Percentiles rank a stretch among this genome's conserved stretches.
Evolutionary conservation across 2,113 vertebrate genomes (phyloP).

Genomic region (Scytalopus superciliaris): DNA sequence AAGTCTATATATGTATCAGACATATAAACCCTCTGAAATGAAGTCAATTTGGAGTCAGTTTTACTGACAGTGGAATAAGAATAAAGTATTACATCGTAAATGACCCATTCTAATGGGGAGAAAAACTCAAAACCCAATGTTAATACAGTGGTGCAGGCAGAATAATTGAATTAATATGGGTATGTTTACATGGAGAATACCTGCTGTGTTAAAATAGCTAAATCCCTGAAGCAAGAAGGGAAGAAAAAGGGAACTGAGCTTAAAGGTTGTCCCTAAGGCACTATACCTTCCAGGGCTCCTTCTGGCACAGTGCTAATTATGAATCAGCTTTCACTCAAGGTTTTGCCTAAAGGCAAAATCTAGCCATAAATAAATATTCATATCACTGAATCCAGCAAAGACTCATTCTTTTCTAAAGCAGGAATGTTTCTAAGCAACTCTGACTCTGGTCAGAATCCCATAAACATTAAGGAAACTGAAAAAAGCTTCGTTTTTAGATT

Average conservation of each 20-base stretch:
- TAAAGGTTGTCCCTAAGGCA: background rate
- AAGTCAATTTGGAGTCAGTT: background rate
- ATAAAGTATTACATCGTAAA: background rate
- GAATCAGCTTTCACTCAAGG: background rate
- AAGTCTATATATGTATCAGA: background rate
- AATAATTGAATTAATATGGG: background rate
- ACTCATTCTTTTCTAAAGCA: background rate
- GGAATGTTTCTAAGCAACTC: background rate
- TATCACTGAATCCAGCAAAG: background rate
- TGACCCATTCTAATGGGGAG: background rate
- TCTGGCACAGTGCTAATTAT: constrained; percentile 8
- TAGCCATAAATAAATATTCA: background rate
- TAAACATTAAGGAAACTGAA: background rate
- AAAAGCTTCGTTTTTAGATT: background rate
- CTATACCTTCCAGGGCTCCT: background rate
- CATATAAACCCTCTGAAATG: background rate
- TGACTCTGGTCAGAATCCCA: background rate
- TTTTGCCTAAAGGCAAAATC: background rate
- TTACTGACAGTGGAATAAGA: background rate
- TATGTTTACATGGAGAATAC: background rate
- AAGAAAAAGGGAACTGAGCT: background rate
- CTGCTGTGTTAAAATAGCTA: background rate
- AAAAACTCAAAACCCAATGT: background rate
- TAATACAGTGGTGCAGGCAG: background rate
- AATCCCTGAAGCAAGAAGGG: background rate